Evolutionary conservation across 2,797 vertebrate species (phyloP).

Genomic region (Aldrovandia affinis): DNA sequence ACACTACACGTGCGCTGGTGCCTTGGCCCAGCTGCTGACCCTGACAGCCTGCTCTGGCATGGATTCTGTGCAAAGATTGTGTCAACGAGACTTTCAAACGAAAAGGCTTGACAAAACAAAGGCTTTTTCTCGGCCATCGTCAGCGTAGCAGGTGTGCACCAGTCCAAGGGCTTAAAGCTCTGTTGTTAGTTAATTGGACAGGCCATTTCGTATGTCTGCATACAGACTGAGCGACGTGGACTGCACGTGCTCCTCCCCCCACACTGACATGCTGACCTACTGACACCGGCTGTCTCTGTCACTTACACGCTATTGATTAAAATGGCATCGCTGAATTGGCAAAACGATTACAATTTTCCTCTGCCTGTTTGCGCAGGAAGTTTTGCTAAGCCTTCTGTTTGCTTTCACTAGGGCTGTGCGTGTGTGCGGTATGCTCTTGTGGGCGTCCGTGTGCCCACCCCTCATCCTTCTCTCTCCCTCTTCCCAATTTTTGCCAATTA

Average conservation of each 20-base stretch:
- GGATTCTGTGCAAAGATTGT: neutral
- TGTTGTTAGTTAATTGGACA: neutral
- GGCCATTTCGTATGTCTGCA: too few relatives aligned
- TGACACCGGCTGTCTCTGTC: neutral
- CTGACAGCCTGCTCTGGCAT: neutral
- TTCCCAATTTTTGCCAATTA: neutral
- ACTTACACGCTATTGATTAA: neutral
- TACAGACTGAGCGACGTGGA: neutral
- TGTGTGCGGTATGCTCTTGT: neutral
- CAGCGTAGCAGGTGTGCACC: neutral
- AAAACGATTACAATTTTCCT: neutral
- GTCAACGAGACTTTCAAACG: neutral
- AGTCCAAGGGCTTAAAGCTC: neutral
- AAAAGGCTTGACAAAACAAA: neutral
- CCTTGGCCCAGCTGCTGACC: too few relatives aligned
- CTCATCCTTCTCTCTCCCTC: neutral
- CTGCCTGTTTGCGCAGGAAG: neutral
- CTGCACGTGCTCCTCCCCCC: neutral
- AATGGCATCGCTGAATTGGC: neutral
- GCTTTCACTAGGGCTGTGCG: neutral
- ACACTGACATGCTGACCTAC: neutral
- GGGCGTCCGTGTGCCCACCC: neutral
- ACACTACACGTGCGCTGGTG: too few relatives aligned
- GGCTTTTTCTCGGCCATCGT: slow-evolving; percentile 53
- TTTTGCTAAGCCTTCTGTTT: neutral